phyloP scores from a whole-genome alignment of 2,888 invertebrate species.

The Nomada ferruginata region DNA sequence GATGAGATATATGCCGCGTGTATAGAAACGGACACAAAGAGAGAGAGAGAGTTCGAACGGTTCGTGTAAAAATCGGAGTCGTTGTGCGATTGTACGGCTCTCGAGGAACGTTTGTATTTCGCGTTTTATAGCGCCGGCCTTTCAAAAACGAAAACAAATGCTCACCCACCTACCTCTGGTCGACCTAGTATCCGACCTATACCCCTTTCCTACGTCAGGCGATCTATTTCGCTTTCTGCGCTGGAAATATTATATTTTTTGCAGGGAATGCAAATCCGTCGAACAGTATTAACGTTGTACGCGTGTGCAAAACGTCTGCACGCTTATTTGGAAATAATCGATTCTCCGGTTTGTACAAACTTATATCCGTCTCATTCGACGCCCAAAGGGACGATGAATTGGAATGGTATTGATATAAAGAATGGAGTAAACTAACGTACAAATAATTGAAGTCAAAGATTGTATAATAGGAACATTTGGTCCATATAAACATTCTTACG shows the following conservation, averaged over 20 bases:
- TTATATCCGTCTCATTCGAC: background rate
- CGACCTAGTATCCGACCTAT: background rate
- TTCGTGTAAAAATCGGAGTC: conserved; percentile 41
- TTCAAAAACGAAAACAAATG: conserved; percentile 47
- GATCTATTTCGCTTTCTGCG: background rate
- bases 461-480: too few species aligned
- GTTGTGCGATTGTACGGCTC: conserved; percentile 48
- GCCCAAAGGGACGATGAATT: too few species aligned
- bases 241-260: conserved; percentile 28
- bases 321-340: conserved; percentile 44
- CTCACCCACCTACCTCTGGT: conserved; percentile 10
- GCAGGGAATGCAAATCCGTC: conserved; percentile 50
- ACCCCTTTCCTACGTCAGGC: conserved; percentile 4
- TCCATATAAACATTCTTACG: background rate
- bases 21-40: background rate
- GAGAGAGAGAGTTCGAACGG: conserved; percentile 17
- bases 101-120: conserved; percentile 64
- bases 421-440: too few species aligned
- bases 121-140: conserved; percentile 57
- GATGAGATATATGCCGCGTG: conserved; percentile 3
- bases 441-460: too few species aligned
- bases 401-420: too few species aligned
- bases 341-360: conserved; percentile 8
- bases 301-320: background rate
- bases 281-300: conserved; percentile 46